Evolutionary conservation across 2,888 invertebrate genomes (phyloP).

Genomic region (Cyclophora punctaria): DNA sequence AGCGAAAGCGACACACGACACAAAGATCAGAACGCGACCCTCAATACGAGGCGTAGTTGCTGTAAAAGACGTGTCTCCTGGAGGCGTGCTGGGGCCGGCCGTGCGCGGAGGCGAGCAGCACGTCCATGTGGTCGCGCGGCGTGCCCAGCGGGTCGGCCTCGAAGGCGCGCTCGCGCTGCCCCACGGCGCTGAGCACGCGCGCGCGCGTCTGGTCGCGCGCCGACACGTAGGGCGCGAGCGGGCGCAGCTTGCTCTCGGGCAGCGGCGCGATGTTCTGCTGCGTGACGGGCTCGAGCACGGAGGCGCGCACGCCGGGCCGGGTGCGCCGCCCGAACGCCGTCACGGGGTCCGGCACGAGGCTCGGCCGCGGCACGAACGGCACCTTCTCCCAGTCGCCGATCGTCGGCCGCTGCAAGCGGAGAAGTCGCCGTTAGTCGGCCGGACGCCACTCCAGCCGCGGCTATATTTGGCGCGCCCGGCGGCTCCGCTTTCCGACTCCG

Average conservation of each 20-base stretch:
- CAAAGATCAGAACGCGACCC: conserved; percentile 23
- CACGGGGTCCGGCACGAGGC: conserved; percentile 87
- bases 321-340: conserved; percentile 86
- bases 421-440: conserved; percentile 71
- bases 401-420: conserved; percentile 81
- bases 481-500: conserved; percentile 61
- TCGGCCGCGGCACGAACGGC: conserved; percentile 89
- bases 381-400: conserved; percentile 91
- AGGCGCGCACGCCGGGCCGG: conserved; percentile 60
- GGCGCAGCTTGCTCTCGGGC: conserved; percentile 74
- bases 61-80: conserved; percentile 70
- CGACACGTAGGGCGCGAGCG: conserved; percentile 80
- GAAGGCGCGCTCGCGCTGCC: conserved; percentile 73
- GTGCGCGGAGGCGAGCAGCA: conserved; percentile 78
- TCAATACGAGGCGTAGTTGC: conserved; percentile 71
- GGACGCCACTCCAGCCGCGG: conserved; percentile 68
- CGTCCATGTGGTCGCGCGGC: conserved; percentile 78
- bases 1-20: conserved; percentile 68
- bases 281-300: conserved; percentile 72
- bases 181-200: conserved; percentile 76
- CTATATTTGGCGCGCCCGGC: conserved; percentile 76
- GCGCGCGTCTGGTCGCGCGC: conserved; percentile 79
- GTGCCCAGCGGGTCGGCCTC: conserved; percentile 77
- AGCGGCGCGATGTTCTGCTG: conserved; percentile 78
- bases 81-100: conserved; percentile 65